Evolutionary conservation across 2,888 invertebrate genomes (phyloP).

Genomic region (Baronia brevicornis): DNA sequence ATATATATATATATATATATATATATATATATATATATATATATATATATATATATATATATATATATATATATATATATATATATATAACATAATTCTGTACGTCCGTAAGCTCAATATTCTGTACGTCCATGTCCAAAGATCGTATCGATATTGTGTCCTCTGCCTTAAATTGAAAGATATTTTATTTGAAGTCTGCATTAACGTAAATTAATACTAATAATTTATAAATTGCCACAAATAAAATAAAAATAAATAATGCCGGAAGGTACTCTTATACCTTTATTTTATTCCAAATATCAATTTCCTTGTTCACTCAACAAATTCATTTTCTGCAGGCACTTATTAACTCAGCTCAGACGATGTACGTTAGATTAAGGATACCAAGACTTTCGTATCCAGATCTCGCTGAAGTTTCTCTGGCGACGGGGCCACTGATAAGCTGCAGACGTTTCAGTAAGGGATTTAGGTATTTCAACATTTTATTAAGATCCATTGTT

Average conservation of each 20-base stretch:
- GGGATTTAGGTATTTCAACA: constrained; percentile 38
- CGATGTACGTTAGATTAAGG: constrained; percentile 40
- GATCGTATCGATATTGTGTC: constrained; percentile 23
- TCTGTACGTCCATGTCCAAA: constrained; percentile 26
- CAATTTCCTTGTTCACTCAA: background rate
- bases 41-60: no score
- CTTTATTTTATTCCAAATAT: background rate
- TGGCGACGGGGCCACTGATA: constrained; percentile 37
- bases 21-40: no score
- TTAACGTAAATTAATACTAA: no score
- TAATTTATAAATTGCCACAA: no score
- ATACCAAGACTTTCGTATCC: constrained; percentile 45
- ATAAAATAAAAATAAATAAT: no score
- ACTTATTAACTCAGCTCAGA: constrained; percentile 45
- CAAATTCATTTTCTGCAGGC: constrained; percentile 32
- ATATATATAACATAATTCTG: no score
- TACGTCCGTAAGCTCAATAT: constrained; percentile 26
- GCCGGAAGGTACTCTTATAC: no score
- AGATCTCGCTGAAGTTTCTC: constrained; percentile 44
- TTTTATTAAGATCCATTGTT: no score
- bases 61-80: no score
- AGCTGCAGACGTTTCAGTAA: constrained; percentile 36
- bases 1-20: no score
- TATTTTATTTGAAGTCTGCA: no score
- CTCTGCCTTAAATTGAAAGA: constrained; percentile 25